Conservation (phyloP, 2,113 vertebrate genomes). For the Campylorhamphus procurvoides region DNA sequence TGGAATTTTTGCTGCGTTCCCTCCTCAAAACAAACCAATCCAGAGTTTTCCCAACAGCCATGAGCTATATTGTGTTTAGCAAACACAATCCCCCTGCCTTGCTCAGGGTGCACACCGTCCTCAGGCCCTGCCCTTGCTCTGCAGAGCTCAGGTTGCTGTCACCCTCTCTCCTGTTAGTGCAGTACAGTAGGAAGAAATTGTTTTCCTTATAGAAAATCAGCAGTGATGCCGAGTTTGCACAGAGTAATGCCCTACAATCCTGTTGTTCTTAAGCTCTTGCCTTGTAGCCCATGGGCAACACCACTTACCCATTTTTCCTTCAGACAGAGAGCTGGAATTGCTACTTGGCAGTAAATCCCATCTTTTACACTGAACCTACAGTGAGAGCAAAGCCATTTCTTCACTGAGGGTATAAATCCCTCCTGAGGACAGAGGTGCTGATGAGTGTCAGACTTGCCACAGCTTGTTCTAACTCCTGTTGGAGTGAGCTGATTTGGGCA, state of each 20-base stretch:
- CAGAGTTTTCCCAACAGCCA: background rate
- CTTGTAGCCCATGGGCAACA: background rate
- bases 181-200: background rate
- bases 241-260: background rate
- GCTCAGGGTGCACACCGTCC: background rate
- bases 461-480: background rate
- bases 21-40: background rate
- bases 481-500: background rate
- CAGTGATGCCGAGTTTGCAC: background rate
- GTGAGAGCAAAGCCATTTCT: background rate
- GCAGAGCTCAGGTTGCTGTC: background rate
- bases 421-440: background rate
- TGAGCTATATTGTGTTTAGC: background rate
- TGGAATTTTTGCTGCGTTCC: background rate
- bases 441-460: background rate
- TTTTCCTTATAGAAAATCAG: background rate
- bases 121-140: background rate
- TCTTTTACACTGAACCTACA: background rate
- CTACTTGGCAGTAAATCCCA: background rate
- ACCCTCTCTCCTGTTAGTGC: background rate
- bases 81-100: background rate
- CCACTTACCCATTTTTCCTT: background rate
- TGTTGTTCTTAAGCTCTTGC: background rate
- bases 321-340: background rate
- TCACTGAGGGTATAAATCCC: background rate